These are phyloP conservation scores for Amphipoea oculea DNA, from an alignment of 2,888 invertebrate species.

Conservation along the genomic window DNA sequence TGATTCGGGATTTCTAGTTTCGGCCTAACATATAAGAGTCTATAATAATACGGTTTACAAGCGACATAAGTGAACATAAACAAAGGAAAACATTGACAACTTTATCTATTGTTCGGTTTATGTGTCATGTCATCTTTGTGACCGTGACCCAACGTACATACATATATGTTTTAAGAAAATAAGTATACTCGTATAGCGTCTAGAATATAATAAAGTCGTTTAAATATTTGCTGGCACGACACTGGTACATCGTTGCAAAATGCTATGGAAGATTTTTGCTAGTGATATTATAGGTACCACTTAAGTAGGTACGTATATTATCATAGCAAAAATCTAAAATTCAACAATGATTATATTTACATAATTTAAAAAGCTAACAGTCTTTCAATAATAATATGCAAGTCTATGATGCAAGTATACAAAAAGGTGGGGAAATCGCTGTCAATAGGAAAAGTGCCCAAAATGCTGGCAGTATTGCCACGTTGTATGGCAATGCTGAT, in stretches of 20 bases:
- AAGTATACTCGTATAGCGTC: background rate
- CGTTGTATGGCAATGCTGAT: too few relatives aligned
- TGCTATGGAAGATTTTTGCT: background rate
- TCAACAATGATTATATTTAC: too few relatives aligned
- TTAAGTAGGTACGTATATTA: too few relatives aligned
- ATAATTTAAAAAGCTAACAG: too few relatives aligned
- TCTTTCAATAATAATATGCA: too few relatives aligned
- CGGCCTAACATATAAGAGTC: too few relatives aligned
- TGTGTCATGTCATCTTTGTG: constrained; percentile 41
- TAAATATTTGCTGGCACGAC: constrained; percentile 5
- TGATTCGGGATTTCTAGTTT: too few relatives aligned
- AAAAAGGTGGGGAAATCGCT: too few relatives aligned
- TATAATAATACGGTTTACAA: constrained; percentile 5
- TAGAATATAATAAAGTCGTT: background rate
- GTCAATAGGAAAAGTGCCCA: too few relatives aligned
- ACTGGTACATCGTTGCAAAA: background rate
- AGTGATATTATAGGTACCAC: background rate
- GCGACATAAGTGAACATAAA: constrained; percentile 14
- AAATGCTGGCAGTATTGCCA: too few relatives aligned
- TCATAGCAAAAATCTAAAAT: too few relatives aligned
- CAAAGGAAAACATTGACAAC: constrained; percentile 25
- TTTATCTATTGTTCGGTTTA: constrained; percentile 28
- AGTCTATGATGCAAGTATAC: too few relatives aligned
- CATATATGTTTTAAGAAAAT: background rate
- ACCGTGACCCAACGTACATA: constrained; percentile 18